A percentile compares a stretch with the other conserved stretches of the same genome.
Evolutionary conservation across 23 tunicate genomes (phyloP).

Genomic region (Phallusia fumigata): DNA sequence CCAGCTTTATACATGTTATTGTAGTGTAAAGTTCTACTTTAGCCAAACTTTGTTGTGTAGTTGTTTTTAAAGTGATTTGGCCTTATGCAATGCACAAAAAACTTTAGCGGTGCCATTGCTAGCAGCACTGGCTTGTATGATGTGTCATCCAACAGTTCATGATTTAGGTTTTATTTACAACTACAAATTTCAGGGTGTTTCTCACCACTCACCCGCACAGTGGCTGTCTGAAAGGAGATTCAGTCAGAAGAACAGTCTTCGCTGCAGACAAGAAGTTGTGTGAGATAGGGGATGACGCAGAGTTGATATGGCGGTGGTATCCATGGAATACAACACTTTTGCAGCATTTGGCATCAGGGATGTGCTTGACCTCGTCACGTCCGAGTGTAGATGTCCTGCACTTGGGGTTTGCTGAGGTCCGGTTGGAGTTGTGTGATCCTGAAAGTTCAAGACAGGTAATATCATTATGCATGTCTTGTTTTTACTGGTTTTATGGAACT

Average conservation of each 20-base stretch:
- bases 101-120: too few species aligned
- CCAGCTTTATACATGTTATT: neutral
- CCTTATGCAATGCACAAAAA: too few species aligned
- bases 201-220: neutral
- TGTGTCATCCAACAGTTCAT: too few species aligned
- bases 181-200: neutral
- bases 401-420: constrained; percentile 19
- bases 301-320: constrained; percentile 70
- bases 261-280: neutral
- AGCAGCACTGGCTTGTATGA: too few species aligned
- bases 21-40: too few species aligned
- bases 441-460: constrained; percentile 41
- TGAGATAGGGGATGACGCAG: constrained; percentile 4
- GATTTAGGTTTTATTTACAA: neutral
- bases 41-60: too few species aligned
- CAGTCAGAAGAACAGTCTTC: neutral
- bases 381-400: constrained; percentile 15
- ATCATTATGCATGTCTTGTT: too few species aligned
- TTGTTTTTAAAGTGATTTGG: too few species aligned
- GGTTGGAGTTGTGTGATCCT: constrained; percentile 33
- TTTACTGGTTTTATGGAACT: too few species aligned
- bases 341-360: constrained; percentile 40
- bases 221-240: constrained; percentile 14
- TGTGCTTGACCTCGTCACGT: constrained; percentile 44
- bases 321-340: constrained; percentile 37